Evolutionary conservation across 2,797 vertebrate genomes (phyloP).

Genomic region (Halcyon smyrnensis): DNA sequence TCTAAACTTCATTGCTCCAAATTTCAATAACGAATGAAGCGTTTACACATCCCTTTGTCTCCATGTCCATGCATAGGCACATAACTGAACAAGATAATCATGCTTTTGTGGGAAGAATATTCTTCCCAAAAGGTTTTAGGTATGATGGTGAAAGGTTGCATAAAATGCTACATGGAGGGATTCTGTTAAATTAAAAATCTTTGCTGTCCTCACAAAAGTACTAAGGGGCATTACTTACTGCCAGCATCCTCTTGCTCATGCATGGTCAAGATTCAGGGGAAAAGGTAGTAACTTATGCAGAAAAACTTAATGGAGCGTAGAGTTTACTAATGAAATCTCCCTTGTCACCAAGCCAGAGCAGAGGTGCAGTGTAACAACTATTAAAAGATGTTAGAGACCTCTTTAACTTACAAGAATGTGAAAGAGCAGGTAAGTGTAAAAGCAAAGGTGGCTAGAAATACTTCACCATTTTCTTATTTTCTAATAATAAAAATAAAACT

Average conservation of each 20-base stretch:
- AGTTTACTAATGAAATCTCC: background rate
- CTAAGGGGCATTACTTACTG: background rate
- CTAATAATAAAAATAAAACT: background rate
- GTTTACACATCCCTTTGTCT: background rate
- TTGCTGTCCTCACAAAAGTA: background rate
- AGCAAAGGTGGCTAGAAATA: background rate
- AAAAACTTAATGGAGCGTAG: background rate
- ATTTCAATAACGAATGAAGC: background rate
- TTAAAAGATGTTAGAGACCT: background rate
- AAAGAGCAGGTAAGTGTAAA: background rate
- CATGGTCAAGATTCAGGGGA: background rate
- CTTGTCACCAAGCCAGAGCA: background rate
- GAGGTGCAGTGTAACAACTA: background rate
- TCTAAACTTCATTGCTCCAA: background rate
- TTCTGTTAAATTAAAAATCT: background rate
- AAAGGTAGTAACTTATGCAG: background rate
- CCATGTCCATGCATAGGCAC: background rate
- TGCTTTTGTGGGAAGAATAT: background rate
- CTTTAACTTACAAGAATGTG: background rate
- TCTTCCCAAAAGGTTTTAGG: background rate
- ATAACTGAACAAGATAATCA: background rate
- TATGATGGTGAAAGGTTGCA: background rate
- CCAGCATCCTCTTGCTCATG: background rate
- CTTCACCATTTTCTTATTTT: background rate
- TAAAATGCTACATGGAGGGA: background rate